Evolutionary conservation across 2,113 vertebrate species (phyloP).

Genomic region (mouse (Mus musculus)): GRCm39 chr13:43845001-43845500

Average conservation of each 20-base stretch:
- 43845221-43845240: not conserved
- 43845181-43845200: not conserved
- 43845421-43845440: not conserved
- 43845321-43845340: not conserved
- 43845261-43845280: not conserved
- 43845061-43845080: conserved; percentile 61
- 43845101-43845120: too few species aligned
- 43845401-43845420: not conserved
- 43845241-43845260: conserved; percentile 14
- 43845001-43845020: conserved; percentile 72
- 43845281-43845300: not conserved
- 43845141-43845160: too few species aligned
- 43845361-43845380: not conserved
- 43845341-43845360: not conserved
- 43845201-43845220: not conserved
- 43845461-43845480: not conserved
- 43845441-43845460: conserved; percentile 15
- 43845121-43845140: not conserved
- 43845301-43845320: not conserved
- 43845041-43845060: conserved; percentile 61
- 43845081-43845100: not conserved
- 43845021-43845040: conserved; percentile 25
- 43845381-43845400: not conserved
- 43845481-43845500: not conserved
- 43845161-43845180: not conserved